Percentiles rank a stretch among this genome's conserved stretches.
Conservation (phyloP, 2,888 invertebrate species). For the Rotaria socialis region DNA sequence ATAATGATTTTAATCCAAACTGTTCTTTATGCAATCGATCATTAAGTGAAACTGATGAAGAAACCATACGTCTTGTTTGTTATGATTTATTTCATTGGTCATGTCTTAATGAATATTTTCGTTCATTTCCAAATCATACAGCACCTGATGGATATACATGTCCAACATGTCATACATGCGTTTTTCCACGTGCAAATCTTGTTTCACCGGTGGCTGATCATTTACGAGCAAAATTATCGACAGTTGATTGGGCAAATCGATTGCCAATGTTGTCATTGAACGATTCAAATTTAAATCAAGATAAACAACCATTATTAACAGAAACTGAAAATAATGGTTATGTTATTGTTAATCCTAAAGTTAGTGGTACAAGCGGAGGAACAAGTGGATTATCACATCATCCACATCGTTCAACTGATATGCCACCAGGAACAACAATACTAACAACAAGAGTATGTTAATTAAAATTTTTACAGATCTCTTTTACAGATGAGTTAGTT, state of each 20-base stretch:
- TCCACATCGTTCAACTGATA: not conserved
- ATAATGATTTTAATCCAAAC: slow-evolving; percentile 89
- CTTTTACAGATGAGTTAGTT: too few relatives aligned
- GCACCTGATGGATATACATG: slow-evolving; percentile 91
- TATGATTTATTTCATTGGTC: slow-evolving; percentile 97
- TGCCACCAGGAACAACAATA: not conserved
- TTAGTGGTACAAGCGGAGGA: not conserved
- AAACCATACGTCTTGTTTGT: slow-evolving; percentile 72
- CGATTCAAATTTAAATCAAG: not conserved
- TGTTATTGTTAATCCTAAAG: slow-evolving; percentile 1
- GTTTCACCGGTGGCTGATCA: slow-evolving; percentile 89
- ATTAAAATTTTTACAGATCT: too few relatives aligned
- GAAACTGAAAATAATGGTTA: slow-evolving; percentile 37
- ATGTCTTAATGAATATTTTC: slow-evolving; percentile 80
- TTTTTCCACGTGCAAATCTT: slow-evolving; percentile 67
- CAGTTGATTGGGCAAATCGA: slow-evolving; percentile 87
- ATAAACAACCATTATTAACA: not conserved
- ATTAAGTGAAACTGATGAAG: slow-evolving; percentile 48
- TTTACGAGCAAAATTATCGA: slow-evolving; percentile 76
- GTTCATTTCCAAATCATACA: slow-evolving; percentile 79
- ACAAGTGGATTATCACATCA: slow-evolving; percentile 11
- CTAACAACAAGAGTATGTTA: not conserved
- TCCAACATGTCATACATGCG: slow-evolving; percentile 47
- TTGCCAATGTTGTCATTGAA: not conserved
- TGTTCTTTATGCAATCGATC: slow-evolving; percentile 76